Conservation (phyloP, 2,113 vertebrate species). For the Pantherophis guttatus region DNA sequence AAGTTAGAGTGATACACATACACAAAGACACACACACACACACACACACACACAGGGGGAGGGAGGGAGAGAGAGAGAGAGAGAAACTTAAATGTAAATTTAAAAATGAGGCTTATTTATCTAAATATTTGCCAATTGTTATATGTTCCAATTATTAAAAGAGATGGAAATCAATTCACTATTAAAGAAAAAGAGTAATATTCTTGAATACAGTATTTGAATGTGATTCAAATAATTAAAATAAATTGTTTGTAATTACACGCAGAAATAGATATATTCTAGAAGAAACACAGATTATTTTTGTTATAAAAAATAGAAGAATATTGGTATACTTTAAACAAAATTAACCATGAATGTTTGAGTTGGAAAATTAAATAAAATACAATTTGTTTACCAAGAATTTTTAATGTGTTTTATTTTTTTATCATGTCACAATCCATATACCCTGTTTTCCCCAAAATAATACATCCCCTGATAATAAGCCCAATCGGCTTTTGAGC, state of each 20-base stretch:
- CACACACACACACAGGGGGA: background rate
- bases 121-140: background rate
- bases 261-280: background rate
- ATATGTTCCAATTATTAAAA: background rate
- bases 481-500: no score
- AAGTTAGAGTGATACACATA: background rate
- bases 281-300: background rate
- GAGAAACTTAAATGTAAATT: background rate
- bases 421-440: background rate
- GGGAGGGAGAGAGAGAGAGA: background rate
- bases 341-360: accelerated
- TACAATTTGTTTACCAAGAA: background rate
- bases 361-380: background rate
- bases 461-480: no score
- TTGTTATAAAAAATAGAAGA: background rate
- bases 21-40: background rate
- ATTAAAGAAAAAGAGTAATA: background rate
- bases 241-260: background rate
- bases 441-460: no score
- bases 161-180: background rate
- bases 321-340: background rate
- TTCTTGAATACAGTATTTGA: background rate
- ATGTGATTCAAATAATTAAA: background rate
- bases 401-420: background rate
- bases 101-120: background rate